Evolutionary conservation across 1,140 invertebrate species (phyloP).

Genomic region (Pseudachorutes palmiensis): DNA sequence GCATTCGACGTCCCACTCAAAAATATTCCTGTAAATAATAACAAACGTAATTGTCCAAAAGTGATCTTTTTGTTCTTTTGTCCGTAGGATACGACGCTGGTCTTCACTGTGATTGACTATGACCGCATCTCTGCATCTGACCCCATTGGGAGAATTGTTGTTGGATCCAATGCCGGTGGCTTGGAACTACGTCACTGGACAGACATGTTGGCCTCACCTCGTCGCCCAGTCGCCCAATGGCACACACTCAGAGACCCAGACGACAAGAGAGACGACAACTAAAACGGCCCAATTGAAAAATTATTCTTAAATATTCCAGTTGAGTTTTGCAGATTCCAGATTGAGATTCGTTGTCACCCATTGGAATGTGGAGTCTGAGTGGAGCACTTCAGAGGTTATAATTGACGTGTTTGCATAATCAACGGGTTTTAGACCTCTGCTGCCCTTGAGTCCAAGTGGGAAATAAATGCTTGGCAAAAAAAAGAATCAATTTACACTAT

Average conservation of each 20-base stretch:
- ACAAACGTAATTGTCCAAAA: too few relatives aligned
- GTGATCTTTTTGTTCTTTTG: too few relatives aligned
- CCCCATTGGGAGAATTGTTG: neutral
- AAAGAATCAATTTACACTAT: too few relatives aligned
- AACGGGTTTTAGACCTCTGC: too few relatives aligned
- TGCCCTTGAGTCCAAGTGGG: neutral
- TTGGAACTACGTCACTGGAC: constrained; percentile 39
- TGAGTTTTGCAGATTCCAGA: too few relatives aligned
- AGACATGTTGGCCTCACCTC: constrained; percentile 40
- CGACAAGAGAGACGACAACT: constrained; percentile 20
- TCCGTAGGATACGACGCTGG: neutral
- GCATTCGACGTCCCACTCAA: neutral
- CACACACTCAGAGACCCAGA: constrained; percentile 47
- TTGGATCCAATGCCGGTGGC: neutral
- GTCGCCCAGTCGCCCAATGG: constrained; percentile 54
- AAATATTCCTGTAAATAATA: constrained; percentile 1
- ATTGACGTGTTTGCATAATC: too few relatives aligned
- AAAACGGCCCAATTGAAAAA: too few relatives aligned
- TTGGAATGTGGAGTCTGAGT: neutral
- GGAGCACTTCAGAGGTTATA: too few relatives aligned
- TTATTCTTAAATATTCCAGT: too few relatives aligned
- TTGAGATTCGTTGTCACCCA: neutral
- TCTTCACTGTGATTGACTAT: constrained; percentile 2
- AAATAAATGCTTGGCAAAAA: neutral
- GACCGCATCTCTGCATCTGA: neutral